These are phyloP conservation scores for Triplophysa tibetana DNA, from an alignment of 2,113 vertebrate genomes.

Conservation along the genomic window DNA sequence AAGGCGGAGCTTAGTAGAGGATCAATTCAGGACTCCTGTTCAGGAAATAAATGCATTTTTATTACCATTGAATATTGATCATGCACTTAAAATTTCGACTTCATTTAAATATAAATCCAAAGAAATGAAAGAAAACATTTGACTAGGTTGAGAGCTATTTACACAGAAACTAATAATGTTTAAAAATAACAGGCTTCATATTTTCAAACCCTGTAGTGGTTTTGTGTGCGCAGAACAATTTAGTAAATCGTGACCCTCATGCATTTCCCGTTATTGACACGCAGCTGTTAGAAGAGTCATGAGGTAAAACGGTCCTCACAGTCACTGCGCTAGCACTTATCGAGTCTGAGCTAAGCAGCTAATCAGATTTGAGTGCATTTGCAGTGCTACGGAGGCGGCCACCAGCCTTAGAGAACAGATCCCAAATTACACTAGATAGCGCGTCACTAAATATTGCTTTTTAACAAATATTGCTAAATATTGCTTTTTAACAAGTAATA, in stretches of 20 bases:
- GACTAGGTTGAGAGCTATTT: too few species aligned
- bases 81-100: too few species aligned
- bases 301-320: constrained; percentile 16
- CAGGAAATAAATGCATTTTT: too few species aligned
- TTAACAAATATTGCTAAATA: neutral
- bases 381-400: neutral
- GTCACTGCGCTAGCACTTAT: constrained; percentile 9
- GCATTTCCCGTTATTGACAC: neutral
- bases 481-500: neutral
- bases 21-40: too few species aligned
- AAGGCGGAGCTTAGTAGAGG: too few species aligned
- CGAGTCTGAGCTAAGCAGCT: constrained; percentile 15
- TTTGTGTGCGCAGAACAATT: neutral
- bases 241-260: neutral
- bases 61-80: too few species aligned
- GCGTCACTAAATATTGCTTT: neutral
- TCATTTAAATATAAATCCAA: too few species aligned
- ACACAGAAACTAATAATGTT: too few species aligned
- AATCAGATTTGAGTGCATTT: constrained; percentile 33
- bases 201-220: too few species aligned
- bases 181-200: too few species aligned
- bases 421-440: neutral
- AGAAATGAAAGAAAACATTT: too few species aligned
- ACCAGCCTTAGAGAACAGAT: neutral
- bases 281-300: neutral